These are phyloP conservation scores for Hyla sarda DNA, from an alignment of 2,113 vertebrate species.

Conservation along the genomic window DNA sequence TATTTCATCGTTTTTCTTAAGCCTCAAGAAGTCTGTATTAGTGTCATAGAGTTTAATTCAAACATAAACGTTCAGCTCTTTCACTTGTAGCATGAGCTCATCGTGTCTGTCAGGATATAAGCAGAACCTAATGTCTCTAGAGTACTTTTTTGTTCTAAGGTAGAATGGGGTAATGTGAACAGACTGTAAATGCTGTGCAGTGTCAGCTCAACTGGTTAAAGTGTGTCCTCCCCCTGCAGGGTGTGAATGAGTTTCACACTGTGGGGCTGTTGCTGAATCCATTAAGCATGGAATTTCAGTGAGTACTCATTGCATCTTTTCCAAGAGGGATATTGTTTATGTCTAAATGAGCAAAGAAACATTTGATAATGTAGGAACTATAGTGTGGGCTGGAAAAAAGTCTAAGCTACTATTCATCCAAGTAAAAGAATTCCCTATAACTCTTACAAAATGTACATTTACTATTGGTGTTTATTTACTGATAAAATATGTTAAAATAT, in stretches of 20 bases:
- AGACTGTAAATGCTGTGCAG: constrained; percentile 58
- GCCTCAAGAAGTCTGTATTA: constrained; percentile 22
- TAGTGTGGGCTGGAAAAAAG: neutral
- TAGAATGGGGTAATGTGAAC: constrained; percentile 60
- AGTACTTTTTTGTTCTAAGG: constrained; percentile 58
- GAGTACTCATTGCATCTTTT: constrained; percentile 49
- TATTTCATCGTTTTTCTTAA: constrained; percentile 19
- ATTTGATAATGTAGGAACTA: constrained; percentile 34
- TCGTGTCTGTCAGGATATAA: constrained; percentile 57
- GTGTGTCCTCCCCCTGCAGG: constrained; percentile 59
- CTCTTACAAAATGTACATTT: neutral
- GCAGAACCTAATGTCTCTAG: constrained; percentile 58
- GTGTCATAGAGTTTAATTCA: constrained; percentile 42
- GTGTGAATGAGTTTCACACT: constrained; percentile 59
- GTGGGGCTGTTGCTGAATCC: constrained; percentile 55
- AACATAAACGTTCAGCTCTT: constrained; percentile 48
- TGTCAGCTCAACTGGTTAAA: constrained; percentile 56
- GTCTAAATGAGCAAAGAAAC: constrained; percentile 53
- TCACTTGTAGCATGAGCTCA: constrained; percentile 56
- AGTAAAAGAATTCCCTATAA: neutral
- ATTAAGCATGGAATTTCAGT: constrained; percentile 55
- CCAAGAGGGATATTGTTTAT: constrained; percentile 48
- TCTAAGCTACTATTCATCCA: neutral
- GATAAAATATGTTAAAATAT: neutral
- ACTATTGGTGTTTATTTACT: neutral